phyloP scores from a whole-genome alignment of 2,113 vertebrate genomes.

The Xyrauchen texanus region DNA sequence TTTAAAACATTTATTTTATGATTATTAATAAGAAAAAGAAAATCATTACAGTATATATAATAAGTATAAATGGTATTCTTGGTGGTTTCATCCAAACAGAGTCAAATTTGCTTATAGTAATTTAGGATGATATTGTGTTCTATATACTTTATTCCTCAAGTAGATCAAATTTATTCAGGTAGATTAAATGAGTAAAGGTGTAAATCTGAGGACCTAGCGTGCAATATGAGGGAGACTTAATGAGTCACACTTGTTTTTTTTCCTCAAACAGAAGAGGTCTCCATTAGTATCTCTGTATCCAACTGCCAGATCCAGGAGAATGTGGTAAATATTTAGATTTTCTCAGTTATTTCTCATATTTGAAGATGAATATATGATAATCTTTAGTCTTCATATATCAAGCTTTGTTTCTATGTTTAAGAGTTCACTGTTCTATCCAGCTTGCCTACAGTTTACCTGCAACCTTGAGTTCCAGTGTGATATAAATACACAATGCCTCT shows the following conservation, averaged over 20 bases:
- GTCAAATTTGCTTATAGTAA: no score
- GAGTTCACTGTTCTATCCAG: slow-evolving; percentile 4
- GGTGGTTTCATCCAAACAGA: no score
- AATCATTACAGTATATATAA: no score
- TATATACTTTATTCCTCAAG: neutral
- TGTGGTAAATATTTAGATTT: slow-evolving; percentile 80
- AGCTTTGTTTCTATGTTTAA: slow-evolving; percentile 25
- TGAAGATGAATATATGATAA: neutral
- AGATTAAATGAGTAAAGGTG: slow-evolving; percentile 12
- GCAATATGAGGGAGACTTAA: neutral
- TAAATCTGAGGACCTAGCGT: neutral
- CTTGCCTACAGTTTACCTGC: slow-evolving; percentile 42
- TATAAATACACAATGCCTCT: slow-evolving; percentile 65
- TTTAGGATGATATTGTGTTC: neutral
- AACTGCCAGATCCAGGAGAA: slow-evolving; percentile 97
- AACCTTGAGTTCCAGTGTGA: slow-evolving; percentile 69
- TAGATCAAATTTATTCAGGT: neutral
- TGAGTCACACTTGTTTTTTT: slow-evolving; percentile 36
- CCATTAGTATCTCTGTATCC: slow-evolving; percentile 95
- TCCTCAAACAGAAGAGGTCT: slow-evolving; percentile 83
- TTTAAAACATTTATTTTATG: no score
- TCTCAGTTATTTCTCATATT: neutral
- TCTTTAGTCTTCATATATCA: neutral
- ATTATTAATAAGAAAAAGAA: no score
- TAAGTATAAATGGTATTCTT: no score